phyloP scores from a whole-genome alignment of 2,797 vertebrate species.

The Phoeniculus purpureus region DNA sequence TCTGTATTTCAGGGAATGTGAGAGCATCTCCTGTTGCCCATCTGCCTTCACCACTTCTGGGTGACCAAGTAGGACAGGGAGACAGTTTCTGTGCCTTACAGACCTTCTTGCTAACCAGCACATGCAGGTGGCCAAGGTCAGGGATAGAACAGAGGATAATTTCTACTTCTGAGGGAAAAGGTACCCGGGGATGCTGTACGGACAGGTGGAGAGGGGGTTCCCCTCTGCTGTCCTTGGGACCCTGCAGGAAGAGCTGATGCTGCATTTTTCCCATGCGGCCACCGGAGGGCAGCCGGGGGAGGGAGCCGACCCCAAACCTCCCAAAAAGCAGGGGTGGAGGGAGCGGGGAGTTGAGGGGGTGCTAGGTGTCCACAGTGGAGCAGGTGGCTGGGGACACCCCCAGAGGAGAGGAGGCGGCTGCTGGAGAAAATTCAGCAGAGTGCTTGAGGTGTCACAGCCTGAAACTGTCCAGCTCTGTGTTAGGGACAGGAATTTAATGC shows the following conservation, averaged over 20 bases:
- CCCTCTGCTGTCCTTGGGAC: background rate
- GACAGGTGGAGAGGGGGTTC: background rate
- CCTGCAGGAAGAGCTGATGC: background rate
- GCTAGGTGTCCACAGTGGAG: background rate
- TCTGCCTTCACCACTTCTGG: rapidly evolving
- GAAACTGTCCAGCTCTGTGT: background rate
- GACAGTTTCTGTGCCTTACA: background rate
- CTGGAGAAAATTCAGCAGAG: background rate
- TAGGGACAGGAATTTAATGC: background rate
- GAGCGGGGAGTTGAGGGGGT: background rate
- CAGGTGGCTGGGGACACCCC: background rate
- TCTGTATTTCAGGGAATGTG: background rate
- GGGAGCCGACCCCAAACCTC: conserved; percentile 33
- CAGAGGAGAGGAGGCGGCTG: background rate
- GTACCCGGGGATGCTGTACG: background rate
- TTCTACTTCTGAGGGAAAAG: background rate
- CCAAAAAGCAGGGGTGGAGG: background rate
- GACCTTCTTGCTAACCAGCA: background rate
- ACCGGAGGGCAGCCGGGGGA: conserved; percentile 79
- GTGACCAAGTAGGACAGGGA: background rate
- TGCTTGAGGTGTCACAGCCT: background rate
- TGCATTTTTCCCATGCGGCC: conserved; percentile 54
- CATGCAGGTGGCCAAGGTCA: background rate
- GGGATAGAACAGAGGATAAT: background rate
- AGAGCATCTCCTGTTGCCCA: background rate